Conservation (phyloP, 2,113 vertebrate genomes). For the Orycteropus afer region DNA sequence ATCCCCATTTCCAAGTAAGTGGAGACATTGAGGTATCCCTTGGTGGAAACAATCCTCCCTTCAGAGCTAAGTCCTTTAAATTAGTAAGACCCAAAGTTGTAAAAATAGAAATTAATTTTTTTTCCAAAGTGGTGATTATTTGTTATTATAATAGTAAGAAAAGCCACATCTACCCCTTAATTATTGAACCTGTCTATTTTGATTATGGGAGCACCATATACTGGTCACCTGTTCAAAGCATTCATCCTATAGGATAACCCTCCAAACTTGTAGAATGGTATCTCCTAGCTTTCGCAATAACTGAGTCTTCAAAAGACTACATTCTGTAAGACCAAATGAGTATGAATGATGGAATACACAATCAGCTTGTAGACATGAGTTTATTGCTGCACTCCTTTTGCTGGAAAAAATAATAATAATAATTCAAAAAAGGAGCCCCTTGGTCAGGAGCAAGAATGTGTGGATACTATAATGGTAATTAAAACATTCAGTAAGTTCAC, state of each 20-base stretch:
- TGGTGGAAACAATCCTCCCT: neutral
- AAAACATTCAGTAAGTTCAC: neutral
- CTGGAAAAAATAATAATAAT: neutral
- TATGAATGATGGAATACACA: neutral
- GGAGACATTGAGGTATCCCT: neutral
- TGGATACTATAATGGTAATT: neutral
- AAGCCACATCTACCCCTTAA: neutral
- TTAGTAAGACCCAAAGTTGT: neutral
- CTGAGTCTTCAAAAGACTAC: neutral
- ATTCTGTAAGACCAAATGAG: neutral
- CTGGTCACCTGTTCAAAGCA: neutral
- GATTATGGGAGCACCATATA: neutral
- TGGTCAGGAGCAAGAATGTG: neutral
- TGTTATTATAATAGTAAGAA: neutral
- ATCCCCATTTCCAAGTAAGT: neutral
- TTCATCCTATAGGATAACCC: neutral
- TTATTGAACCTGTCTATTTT: neutral
- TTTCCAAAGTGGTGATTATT: neutral
- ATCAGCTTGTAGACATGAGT: neutral
- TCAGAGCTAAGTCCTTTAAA: neutral
- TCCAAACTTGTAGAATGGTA: neutral
- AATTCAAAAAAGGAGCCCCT: neutral
- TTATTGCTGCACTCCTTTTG: neutral
- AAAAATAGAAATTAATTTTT: neutral
- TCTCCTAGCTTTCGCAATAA: neutral